Base-by-base conservation (phyloP, 2,113 vertebrate genomes). In the Sphaerodactylus townsendi region DNA sequence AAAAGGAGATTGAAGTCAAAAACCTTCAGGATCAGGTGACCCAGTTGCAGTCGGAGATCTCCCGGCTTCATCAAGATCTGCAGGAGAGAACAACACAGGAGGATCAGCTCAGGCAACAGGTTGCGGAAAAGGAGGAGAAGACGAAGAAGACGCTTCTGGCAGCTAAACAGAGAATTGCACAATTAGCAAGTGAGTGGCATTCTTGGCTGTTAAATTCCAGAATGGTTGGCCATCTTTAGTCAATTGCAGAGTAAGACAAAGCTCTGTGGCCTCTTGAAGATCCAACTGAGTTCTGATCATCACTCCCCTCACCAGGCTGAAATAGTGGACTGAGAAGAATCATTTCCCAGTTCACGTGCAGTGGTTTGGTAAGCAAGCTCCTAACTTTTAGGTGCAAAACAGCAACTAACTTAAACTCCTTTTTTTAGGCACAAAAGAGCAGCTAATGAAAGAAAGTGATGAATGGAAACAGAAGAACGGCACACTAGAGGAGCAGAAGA, bases 101-200 rank as follows among this genome's bases (percentile, higher is more conserved):
- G 84, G 98, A 99, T 0, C 95, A 97, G 28, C 95, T 98, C 68
- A 97, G 97, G 30, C 97, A 99, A 84, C 98, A 99, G 92, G 97
- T 98, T 80, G 90, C 96, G 0, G 98, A 99, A 79, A 99, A 99
- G 91, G 98, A 99, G 25, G 99, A 99, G 69, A 99, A 99, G 90
- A 99, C 98, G 1, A 97, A 96, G 89, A 99, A 99, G 93, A 97
- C 97, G 0, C 94, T 99, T 14, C 87, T 98, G 85, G 96, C 91
- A 4, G 99, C 98, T 82, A 99, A 97, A 87, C 98, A 99, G 95
- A 99, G 97, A 92, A 98, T 99, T 91, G 96, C 93, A 81, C 98
- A 98, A 72, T 95, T 99, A 86, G 91, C 95, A 69, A 94, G 99
- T 98, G 92, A 93, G 87, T 28, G 59, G 59, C 59, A 62, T 23